Base-by-base conservation (phyloP, 2,797 vertebrate species). In the Cryptoblepharus egeriae region DNA sequence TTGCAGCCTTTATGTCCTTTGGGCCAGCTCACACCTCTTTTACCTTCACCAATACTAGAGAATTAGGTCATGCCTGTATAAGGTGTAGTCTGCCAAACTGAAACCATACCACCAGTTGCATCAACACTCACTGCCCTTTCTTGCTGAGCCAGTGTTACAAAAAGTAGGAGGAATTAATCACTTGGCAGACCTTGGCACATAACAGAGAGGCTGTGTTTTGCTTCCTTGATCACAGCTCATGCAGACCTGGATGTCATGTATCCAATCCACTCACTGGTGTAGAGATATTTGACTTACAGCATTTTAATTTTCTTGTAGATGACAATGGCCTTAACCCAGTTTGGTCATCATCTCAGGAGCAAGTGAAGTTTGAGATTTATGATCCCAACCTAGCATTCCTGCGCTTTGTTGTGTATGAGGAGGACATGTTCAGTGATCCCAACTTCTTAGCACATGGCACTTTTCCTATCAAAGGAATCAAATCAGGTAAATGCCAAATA, bases 341-440 rank as follows among this genome's bases (percentile, higher is more conserved):
- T 72, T 99, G 99, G 99, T 95, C 94, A 5, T 95, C 95, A 5
- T 95, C 95, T 2, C 93, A 96, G 11, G 97, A 98, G 77, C 95
- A 96, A 1, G 94, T 97, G 24, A 93, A 94, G 45, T 98, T 99
- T 90, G 95, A 94, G 5, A 97, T 99, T 86, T 97, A 96, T 8
- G 98, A 99, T 81, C 98, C 98, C 1, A 97, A 97, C 64, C 95
- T 99, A 15, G 97, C 98, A 0, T 99, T 98, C 88, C 95, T 99
- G 65, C 97, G 98, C 90, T 99, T 99, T 11, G 97, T 98, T 83
- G 97, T 99, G 75, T 98, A 98, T 0, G 99, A 99, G 89, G 99
- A 99, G 87, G 99, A 99, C 90, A 99, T 99, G 97, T 99, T 99
- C 95, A 99, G 98, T 28, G 98, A 99, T 87, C 98, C 98, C 63